Evolutionary conservation across 2,888 invertebrate genomes (phyloP).

Genomic region (Harpalus rufipes): DNA sequence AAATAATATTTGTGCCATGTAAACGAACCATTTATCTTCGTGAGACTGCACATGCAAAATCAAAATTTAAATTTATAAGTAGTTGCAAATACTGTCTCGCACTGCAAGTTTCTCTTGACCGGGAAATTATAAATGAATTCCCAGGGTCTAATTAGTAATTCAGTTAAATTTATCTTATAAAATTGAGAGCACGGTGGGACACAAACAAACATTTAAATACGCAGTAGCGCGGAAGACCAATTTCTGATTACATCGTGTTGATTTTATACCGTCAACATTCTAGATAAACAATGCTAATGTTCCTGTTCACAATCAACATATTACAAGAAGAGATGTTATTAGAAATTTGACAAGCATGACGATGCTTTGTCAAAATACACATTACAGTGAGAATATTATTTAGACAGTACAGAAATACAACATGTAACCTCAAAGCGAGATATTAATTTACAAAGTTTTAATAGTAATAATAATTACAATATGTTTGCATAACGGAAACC

Average conservation of each 20-base stretch:
- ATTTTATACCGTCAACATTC: slow-evolving; percentile 56
- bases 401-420: not conserved
- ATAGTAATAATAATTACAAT: not conserved
- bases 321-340: slow-evolving; percentile 42
- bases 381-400: slow-evolving; percentile 7
- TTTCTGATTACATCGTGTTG: slow-evolving; percentile 53
- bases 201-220: slow-evolving; percentile 56
- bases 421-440: slow-evolving; percentile 19
- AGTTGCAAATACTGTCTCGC: not conserved
- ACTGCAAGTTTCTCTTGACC: slow-evolving; percentile 11
- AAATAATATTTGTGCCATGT: no score
- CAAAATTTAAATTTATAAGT: not conserved
- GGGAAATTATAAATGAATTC: slow-evolving; percentile 41
- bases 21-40: not conserved
- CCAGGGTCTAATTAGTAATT: slow-evolving; percentile 47
- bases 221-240: slow-evolving; percentile 49
- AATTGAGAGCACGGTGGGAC: slow-evolving; percentile 26
- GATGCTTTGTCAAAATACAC: slow-evolving; percentile 32
- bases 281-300: slow-evolving; percentile 57
- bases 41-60: not conserved
- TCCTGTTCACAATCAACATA: slow-evolving; percentile 40
- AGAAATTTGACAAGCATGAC: slow-evolving; percentile 37
- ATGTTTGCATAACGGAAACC: not conserved
- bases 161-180: slow-evolving; percentile 56
- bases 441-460: slow-evolving; percentile 40